phyloP scores from a whole-genome alignment of 2,888 invertebrate species.

The Dicyrtomina minuta region DNA sequence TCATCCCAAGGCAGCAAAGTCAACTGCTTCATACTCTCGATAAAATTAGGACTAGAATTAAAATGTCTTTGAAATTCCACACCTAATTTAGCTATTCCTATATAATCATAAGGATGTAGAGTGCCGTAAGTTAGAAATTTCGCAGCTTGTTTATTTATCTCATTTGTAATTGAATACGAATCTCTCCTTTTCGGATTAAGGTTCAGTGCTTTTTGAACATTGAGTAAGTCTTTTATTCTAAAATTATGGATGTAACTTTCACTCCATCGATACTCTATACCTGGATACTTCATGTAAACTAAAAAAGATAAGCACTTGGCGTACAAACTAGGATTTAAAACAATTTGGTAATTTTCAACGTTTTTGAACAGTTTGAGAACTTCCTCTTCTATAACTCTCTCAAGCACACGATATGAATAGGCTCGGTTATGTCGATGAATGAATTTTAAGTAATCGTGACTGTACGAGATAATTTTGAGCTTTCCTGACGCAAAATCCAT shows the following conservation, averaged over 20 bases:
- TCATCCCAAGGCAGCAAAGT: neutral
- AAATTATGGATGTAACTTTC: neutral
- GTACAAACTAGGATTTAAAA: neutral
- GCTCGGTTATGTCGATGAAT: neutral
- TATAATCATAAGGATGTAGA: neutral
- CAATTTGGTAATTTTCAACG: neutral
- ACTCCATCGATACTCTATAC: neutral
- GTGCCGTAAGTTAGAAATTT: neutral
- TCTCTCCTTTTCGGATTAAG: neutral
- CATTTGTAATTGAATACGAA: neutral
- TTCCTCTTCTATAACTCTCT: too few relatives aligned
- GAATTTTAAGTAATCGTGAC: constrained; percentile 41
- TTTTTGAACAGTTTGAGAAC: too few relatives aligned
- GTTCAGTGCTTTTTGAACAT: neutral
- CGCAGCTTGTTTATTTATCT: neutral
- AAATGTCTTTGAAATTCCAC: neutral
- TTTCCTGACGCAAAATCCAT: too few relatives aligned
- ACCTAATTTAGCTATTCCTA: neutral
- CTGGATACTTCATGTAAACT: neutral
- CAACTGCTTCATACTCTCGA: neutral
- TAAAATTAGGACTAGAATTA: neutral
- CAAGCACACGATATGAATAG: neutral
- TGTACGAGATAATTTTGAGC: constrained; percentile 34
- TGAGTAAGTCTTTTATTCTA: neutral
- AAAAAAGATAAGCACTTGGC: neutral